These are phyloP conservation scores for Accipiter cooperii DNA, from an alignment of 2,113 vertebrate genomes.

Conservation along the genomic window DNA sequence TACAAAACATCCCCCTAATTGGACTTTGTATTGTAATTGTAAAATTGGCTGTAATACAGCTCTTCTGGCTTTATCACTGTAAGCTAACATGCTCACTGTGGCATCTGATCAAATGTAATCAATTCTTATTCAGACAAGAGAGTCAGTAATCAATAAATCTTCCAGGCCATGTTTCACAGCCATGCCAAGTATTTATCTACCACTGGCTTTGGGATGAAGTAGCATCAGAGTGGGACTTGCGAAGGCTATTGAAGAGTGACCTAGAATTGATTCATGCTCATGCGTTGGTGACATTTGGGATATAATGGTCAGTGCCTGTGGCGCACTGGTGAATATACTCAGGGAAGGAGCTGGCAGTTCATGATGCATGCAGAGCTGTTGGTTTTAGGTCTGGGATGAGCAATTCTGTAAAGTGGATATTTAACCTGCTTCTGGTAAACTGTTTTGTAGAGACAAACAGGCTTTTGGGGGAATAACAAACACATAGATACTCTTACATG, in stretches of 20 bases:
- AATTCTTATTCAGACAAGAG: not conserved
- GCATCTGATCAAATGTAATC: not conserved
- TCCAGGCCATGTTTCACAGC: not conserved
- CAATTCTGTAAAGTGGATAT: not conserved
- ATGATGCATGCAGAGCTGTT: not conserved
- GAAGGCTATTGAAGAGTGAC: not conserved
- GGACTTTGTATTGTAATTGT: not conserved
- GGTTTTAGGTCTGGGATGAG: not conserved
- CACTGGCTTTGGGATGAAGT: not conserved
- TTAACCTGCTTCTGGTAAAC: not conserved
- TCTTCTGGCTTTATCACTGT: not conserved
- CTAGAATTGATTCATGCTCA: not conserved
- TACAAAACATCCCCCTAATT: not conserved
- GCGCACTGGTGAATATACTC: not conserved
- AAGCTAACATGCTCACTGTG: not conserved
- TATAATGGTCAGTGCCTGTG: not conserved
- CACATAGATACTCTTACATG: not conserved
- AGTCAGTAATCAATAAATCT: not conserved
- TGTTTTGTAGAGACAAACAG: not conserved
- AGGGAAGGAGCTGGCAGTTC: not conserved
- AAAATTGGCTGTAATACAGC: not conserved
- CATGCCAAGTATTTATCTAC: not conserved
- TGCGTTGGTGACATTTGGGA: not conserved
- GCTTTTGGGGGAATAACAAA: not conserved
- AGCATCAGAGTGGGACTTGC: not conserved